Percentiles rank a stretch among this genome's conserved stretches.
phyloP scores from a whole-genome alignment of 2,113 vertebrate species.

The Hippocampus mohnikei region DNA sequence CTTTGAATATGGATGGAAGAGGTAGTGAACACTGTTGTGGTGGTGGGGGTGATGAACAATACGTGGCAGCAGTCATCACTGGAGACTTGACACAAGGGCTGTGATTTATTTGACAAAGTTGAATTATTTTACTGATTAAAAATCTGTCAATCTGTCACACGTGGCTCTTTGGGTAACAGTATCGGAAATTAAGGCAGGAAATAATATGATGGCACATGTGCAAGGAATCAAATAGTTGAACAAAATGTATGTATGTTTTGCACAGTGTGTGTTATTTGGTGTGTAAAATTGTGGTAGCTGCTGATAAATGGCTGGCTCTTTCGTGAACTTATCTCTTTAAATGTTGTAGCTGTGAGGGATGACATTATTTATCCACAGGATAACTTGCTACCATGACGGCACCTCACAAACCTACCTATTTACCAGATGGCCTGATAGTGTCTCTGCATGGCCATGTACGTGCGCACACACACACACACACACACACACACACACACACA shows the following conservation, averaged over 20 bases:
- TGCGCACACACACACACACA: conserved; percentile 19
- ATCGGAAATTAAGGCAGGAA: no score
- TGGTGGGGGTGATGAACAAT: conserved; percentile 40
- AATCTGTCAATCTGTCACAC: no score
- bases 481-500: conserved; percentile 23
- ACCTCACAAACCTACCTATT: conserved; percentile 54
- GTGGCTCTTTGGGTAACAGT: no score
- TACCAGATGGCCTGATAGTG: conserved; percentile 5
- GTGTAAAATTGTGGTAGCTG: conserved; percentile 78
- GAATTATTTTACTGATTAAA: no score
- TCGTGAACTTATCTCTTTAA: conserved; percentile 99
- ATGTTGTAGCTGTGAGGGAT: conserved; percentile 97
- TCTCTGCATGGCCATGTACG: conserved; percentile 4
- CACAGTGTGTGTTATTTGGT: conserved; percentile 21
- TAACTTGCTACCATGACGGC: conserved; percentile 88
- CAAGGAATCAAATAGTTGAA: conserved; percentile 29
- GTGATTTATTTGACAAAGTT: conserved; percentile 13
- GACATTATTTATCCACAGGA: conserved; percentile 88
- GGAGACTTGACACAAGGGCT: conserved; percentile 25
- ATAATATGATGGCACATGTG: no score
- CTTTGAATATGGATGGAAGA: no score
- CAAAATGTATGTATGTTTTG: conserved; percentile 38
- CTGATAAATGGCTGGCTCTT: conserved; percentile 99
- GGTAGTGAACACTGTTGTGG: neutral
- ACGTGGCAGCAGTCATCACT: conserved; percentile 21